These are phyloP conservation scores for Sminthopsis crassicaudata DNA, from an alignment of 2,113 vertebrate genomes.

Conservation along the genomic window DNA sequence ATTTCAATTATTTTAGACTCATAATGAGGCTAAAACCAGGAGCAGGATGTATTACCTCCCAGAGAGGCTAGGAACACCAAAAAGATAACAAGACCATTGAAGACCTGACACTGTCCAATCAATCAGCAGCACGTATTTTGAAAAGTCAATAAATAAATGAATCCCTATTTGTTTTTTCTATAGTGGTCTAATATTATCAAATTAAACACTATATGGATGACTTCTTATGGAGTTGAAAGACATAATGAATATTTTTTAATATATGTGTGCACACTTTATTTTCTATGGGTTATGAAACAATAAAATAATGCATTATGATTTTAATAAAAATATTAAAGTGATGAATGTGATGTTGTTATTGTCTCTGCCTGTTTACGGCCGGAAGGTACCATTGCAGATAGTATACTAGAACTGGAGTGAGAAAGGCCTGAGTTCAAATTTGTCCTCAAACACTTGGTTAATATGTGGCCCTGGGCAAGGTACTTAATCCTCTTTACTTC, in stretches of 20 bases:
- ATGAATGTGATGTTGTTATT: background rate
- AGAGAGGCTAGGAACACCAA: background rate
- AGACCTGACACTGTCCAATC: background rate
- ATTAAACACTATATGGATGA: background rate
- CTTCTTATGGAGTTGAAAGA: background rate
- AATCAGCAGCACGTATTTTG: background rate
- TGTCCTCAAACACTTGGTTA: background rate
- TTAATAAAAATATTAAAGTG: background rate
- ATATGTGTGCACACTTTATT: background rate
- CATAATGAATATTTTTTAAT: background rate
- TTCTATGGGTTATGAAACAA: background rate
- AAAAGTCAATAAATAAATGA: background rate
- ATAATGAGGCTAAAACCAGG: slow-evolving; percentile 7
- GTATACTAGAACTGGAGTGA: background rate
- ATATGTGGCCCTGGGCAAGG: background rate
- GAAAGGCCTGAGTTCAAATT: background rate
- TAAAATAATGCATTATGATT: background rate
- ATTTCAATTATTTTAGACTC: background rate
- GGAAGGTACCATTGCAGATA: background rate
- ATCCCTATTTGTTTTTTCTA: background rate
- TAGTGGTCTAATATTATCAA: background rate
- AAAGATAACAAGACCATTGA: background rate
- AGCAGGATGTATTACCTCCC: background rate
- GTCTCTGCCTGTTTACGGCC: background rate
- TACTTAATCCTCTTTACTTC: background rate